Conservation (phyloP, 2,113 vertebrate genomes). For the Phycodurus eques region DNA sequence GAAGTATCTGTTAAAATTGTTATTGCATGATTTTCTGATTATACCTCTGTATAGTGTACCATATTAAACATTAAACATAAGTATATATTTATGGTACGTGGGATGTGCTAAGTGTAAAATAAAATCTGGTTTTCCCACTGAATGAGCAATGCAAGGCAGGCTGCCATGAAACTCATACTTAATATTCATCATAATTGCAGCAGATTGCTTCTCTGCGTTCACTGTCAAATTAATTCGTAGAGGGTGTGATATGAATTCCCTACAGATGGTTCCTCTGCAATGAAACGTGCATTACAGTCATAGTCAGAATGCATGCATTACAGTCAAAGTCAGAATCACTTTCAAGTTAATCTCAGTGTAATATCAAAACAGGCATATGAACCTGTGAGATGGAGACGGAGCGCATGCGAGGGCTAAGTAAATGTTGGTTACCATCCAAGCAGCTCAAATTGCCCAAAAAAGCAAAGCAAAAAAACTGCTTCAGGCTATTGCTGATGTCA, state of each 20-base stretch:
- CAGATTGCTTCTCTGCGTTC: constrained; percentile 38
- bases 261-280: constrained; percentile 33
- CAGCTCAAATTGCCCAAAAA: not conserved
- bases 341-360: constrained; percentile 13
- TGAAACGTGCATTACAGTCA: constrained; percentile 19
- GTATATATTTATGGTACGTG: not conserved
- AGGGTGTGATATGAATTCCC: constrained; percentile 41
- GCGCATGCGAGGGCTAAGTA: not conserved
- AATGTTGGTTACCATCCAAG: not conserved
- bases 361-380: constrained; percentile 10
- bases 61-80: not conserved
- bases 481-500: not conserved
- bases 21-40: too few relatives aligned
- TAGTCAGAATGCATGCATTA: constrained; percentile 23
- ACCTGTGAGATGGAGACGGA: constrained; percentile 1
- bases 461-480: not conserved
- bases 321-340: constrained; percentile 6
- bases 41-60: too few relatives aligned
- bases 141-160: constrained; percentile 24
- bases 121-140: not conserved
- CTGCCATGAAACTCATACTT: constrained; percentile 36
- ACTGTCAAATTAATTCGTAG: constrained; percentile 50
- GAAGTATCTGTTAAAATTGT: too few relatives aligned
- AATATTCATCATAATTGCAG: constrained; percentile 45
- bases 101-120: not conserved